Evolutionary conservation across 2,113 vertebrate genomes (phyloP), one percentile per base, ranked within the genome.

Genomic region (Phainopepla nitens): DNA sequence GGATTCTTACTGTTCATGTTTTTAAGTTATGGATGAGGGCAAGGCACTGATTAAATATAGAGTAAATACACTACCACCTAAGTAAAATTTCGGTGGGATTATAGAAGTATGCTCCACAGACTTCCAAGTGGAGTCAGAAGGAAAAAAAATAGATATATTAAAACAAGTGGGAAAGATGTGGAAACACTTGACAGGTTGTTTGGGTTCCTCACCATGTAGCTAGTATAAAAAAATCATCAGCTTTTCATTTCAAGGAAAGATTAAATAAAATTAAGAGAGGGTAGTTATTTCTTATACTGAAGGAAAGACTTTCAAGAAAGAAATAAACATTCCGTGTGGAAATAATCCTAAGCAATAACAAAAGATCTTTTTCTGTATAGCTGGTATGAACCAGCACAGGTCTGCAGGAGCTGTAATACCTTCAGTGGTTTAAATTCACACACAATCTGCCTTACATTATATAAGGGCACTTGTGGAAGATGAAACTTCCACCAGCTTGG

Each of bases 341-440:
- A 89, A 90, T 41, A 87, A 93, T 62, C 86, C 58, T 60, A 86
- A 96, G 94, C 41, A 93, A 95, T 94, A 94, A 96, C 50, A 91
- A 87, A 77, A 61, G 35, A 33, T 33, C 50, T 83, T 82, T 87
- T 36, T 66, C n/a, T 29, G 15, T 66, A 42, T 24, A 77, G n/a
- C 42, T 50, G 45, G 23, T 80, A 6, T 54, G 73, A 91, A 51
- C 27, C 66, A 65, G 29, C 50, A 36, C 11, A 21, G 35, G n/a
- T 23, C 25, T 80, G 20, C 47, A 89, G 51, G 68, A 88, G 66
- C 61, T 87, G 3, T 45, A 79, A 14, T 2, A 45, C 44, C 44
- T 71, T 39, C 76, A 85, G 14, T 65, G 29, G 23, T 57, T 88
- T 49, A 64, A 70, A 87, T 58, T 87, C 19, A 56, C 15, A 5